Base-by-base conservation (phyloP, 2,888 invertebrate species). In the Calameuta pallipes region DNA sequence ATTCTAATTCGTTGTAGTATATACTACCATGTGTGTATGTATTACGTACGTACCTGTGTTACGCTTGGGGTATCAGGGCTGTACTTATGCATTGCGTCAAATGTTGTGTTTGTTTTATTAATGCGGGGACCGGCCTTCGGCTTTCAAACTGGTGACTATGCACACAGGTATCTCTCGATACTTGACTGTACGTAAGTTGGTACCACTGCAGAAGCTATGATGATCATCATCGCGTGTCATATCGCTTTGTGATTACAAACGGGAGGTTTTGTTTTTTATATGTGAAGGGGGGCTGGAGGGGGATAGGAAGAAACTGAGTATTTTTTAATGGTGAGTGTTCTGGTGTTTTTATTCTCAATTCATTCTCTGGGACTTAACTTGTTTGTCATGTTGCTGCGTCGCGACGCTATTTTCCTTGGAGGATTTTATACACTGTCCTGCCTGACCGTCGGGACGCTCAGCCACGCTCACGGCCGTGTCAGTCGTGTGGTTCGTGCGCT, bases 21-120 rank as follows among this genome's bases (percentile, higher is more conserved):
- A 23, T 33, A 9, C 56, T 9, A 23, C 74, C 35, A 41, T 78
- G 69, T 69, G 34, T 35, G 34, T 76, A 78, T 76, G n/a, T 75
- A n/a, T 74, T 56, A 73, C 33, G 23, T 73, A 78, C 36, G n/a
- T 70, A 74, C 23, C 23, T 9, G 56, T 56, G 23, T 56, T 56
- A 56, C 23, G 56, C 56, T 23, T 0, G 56, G 9, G 9, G 1
- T 56, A 23, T 56, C 56, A 56, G 56, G 56, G 56, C 56, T 56
- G 84, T 83, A 83, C 85, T 84, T 83, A 85, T 88, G 87, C 86
- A 86, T 88, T 87, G 88, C 87, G 89, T 88, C 87, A 87, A 89
- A 89, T 86, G 88, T 90, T 90, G 87, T 90, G 90, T 90, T 91
- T 91, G 91, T 91, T 91, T 91, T 91, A 90, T 91, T 90, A 91